A percentile compares a stretch with the other conserved stretches of the same genome.
phyloP scores from a whole-genome alignment of 2,888 invertebrate genomes.

The Brachylomia viminalis region DNA sequence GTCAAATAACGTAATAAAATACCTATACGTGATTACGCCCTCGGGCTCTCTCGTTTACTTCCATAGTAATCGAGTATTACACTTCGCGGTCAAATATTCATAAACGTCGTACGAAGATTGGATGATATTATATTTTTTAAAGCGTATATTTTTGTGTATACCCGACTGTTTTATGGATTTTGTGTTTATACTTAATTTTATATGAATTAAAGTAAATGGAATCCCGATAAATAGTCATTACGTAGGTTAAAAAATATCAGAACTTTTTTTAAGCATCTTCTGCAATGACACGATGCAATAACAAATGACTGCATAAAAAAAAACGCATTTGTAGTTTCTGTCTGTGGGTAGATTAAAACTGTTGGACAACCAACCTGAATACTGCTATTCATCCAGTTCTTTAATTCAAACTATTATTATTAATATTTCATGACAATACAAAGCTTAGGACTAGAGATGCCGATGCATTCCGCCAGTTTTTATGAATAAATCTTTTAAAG shows the following conservation, averaged over 20 bases:
- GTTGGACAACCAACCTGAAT: too few species aligned
- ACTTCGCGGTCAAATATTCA: conserved; percentile 56
- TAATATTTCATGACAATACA: neutral
- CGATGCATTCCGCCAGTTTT: too few species aligned
- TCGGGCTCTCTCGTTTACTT: conserved; percentile 52
- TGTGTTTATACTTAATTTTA: neutral
- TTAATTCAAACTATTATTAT: neutral
- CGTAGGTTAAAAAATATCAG: neutral
- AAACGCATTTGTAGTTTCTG: neutral
- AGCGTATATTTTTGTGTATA: conserved; percentile 20
- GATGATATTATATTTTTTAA: conserved; percentile 41
- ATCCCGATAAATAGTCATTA: neutral
- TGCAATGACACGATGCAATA: neutral
- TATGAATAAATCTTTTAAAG: too few species aligned
- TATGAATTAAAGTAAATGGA: neutral
- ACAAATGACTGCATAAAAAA: neutral
- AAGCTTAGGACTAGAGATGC: too few species aligned
- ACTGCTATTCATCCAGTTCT: neutral
- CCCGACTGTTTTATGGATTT: conserved; percentile 21
- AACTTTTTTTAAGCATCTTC: neutral
- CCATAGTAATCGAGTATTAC: conserved; percentile 53
- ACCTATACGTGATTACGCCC: conserved; percentile 62
- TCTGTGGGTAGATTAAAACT: neutral
- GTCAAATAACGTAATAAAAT: conserved; percentile 62
- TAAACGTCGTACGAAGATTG: conserved; percentile 54